phyloP scores from a whole-genome alignment of 2,888 invertebrate species.

The Thymelicus acteon region DNA sequence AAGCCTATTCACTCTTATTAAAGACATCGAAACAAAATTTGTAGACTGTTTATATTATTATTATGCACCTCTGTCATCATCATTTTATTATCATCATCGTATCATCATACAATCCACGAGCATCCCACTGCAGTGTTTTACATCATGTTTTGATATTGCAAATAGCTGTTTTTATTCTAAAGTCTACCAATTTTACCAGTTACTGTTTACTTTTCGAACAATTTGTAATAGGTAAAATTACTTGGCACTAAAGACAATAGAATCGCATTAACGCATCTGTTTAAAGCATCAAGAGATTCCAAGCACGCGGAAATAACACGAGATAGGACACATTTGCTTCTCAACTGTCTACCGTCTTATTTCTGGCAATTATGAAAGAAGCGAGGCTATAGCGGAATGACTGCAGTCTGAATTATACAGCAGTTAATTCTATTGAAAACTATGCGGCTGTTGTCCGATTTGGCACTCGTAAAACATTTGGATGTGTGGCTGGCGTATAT shows the following conservation, averaged over 20 bases:
- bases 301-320: conserved; percentile 21
- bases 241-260: conserved; percentile 14
- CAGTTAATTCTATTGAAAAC: conserved; percentile 54
- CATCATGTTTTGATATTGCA: no score
- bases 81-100: no score
- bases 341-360: neutral
- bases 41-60: no score
- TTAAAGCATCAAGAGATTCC: conserved; percentile 8
- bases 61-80: no score
- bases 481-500: conserved; percentile 48
- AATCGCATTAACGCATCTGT: conserved; percentile 18
- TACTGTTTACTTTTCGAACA: no score
- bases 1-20: no score
- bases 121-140: no score
- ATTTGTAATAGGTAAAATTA: no score
- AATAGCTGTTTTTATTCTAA: no score
- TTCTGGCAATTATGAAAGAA: conserved; percentile 32
- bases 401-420: conserved; percentile 41
- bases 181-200: no score
- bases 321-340: conserved; percentile 24
- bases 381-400: conserved; percentile 43
- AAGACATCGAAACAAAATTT: no score
- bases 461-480: conserved; percentile 54
- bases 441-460: conserved; percentile 52
- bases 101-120: no score